Percentiles rank a stretch among this genome's conserved stretches.
Conservation (phyloP, 1,140 invertebrate genomes). For the Contarinia nasturtii region DNA sequence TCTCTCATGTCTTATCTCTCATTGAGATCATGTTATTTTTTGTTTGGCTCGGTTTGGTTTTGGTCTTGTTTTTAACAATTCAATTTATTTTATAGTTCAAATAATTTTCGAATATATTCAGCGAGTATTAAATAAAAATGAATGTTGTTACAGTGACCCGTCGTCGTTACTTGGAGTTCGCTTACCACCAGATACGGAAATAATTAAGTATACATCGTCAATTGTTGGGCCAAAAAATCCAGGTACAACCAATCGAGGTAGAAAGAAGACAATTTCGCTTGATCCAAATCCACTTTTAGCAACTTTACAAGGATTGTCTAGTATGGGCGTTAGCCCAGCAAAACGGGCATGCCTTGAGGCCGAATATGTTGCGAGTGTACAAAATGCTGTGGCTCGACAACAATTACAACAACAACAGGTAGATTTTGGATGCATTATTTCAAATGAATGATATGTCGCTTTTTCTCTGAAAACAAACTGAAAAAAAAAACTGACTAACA, state of each 20-base stretch:
- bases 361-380: slow-evolving; percentile 24
- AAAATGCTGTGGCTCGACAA: slow-evolving; percentile 15
- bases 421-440: neutral
- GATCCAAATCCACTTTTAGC: slow-evolving; percentile 46
- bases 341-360: slow-evolving; percentile 31
- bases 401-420: slow-evolving; percentile 11
- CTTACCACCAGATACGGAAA: slow-evolving; percentile 71
- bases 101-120: no score
- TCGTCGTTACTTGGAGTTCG: slow-evolving; percentile 59
- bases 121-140: no score
- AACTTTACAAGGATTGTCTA: slow-evolving; percentile 42
- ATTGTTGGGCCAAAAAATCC: slow-evolving; percentile 64
- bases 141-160: slow-evolving; percentile 54
- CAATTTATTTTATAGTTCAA: no score
- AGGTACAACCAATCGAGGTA: slow-evolving; percentile 58
- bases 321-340: slow-evolving; percentile 32
- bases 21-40: no score
- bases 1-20: no score
- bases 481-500: no score
- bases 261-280: slow-evolving; percentile 70
- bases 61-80: no score
- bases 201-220: slow-evolving; percentile 72
- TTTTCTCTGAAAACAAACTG: no score
- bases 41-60: no score
- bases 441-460: no score